Evolutionary conservation across 2,113 vertebrate genomes (phyloP).

Genomic region (Holacanthus passer): DNA sequence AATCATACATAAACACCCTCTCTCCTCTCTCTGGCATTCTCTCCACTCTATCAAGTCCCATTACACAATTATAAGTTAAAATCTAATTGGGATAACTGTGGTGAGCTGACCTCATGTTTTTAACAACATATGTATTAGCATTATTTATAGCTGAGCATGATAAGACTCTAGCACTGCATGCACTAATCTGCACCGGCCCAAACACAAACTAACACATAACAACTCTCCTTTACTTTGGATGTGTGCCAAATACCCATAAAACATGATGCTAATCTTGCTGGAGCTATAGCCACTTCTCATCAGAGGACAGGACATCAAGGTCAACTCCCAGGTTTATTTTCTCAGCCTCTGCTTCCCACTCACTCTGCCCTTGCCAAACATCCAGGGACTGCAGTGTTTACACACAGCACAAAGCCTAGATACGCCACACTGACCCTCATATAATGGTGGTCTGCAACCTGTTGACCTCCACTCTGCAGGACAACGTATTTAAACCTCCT

Average conservation of each 20-base stretch:
- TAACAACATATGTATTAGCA: conserved; percentile 20
- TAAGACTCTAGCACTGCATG: conserved; percentile 14
- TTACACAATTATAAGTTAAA: not conserved
- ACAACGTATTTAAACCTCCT: not conserved
- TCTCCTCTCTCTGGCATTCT: not conserved
- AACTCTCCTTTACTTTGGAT: conserved; percentile 26
- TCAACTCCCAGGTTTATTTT: conserved; percentile 15
- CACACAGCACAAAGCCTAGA: not conserved
- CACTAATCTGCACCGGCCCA: not conserved
- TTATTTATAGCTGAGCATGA: conserved; percentile 14
- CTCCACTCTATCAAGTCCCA: not conserved
- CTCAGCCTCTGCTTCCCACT: not conserved
- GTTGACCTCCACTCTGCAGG: not conserved
- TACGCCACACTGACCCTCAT: not conserved
- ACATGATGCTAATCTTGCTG: conserved; percentile 1
- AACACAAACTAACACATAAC: conserved; percentile 8
- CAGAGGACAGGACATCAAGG: not conserved
- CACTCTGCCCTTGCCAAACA: not conserved
- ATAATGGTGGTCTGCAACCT: not conserved
- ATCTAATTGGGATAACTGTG: conserved; percentile 12
- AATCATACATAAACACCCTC: no score
- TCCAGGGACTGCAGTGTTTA: not conserved
- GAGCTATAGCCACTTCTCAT: conserved; percentile 10
- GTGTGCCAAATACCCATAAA: conserved; percentile 11
- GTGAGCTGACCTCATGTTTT: conserved; percentile 6